phyloP scores from a whole-genome alignment of 1,140 invertebrate genomes.

The Drosophila serrata region DNA sequence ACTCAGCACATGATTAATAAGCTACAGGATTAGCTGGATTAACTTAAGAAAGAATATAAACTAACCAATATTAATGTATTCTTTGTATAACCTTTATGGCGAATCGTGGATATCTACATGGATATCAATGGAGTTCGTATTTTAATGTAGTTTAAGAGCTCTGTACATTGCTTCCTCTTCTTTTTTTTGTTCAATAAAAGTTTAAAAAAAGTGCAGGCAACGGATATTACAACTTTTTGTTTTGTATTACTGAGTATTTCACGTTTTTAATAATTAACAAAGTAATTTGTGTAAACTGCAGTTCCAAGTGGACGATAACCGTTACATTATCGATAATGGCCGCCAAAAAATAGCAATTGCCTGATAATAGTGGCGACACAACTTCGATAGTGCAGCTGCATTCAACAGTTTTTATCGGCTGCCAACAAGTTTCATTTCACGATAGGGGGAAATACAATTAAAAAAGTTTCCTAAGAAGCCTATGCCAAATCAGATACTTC shows the following conservation, averaged over 20 bases:
- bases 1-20: constrained; percentile 69
- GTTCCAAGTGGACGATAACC: not conserved
- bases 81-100: not conserved
- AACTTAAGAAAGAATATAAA: not conserved
- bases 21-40: constrained; percentile 29
- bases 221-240: not conserved
- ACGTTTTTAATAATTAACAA: not conserved
- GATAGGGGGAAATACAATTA: not conserved
- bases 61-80: not conserved
- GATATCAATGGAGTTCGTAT: not conserved
- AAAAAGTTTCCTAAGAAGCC: too few relatives aligned
- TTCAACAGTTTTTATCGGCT: constrained; percentile 32
- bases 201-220: not conserved
- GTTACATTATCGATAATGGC: not conserved
- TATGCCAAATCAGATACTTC: rapidly evolving
- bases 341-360: not conserved
- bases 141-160: not conserved
- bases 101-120: constrained; percentile 5
- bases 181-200: constrained; percentile 4
- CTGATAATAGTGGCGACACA: constrained; percentile 3
- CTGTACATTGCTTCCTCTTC: not conserved
- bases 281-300: not conserved
- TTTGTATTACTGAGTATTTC: not conserved
- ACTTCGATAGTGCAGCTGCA: not conserved
- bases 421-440: not conserved